A percentile compares a stretch with the other conserved stretches of the same genome.
These are phyloP conservation scores for Cetonia aurata DNA, from an alignment of 2,888 invertebrate species.

Conservation along the genomic window DNA sequence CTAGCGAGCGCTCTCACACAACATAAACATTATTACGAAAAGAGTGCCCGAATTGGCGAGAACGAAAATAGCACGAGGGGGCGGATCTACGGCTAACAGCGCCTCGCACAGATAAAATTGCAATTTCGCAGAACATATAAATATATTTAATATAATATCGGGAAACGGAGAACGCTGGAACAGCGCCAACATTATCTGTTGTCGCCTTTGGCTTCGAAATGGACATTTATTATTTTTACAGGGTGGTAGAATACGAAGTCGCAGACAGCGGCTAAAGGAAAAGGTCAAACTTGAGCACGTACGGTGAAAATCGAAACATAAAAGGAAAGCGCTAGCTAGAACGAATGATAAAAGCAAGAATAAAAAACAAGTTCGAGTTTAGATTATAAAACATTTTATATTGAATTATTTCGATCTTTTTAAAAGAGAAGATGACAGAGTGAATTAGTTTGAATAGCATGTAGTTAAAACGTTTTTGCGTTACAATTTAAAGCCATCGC, in stretches of 20 bases:
- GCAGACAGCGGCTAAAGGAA: conserved; percentile 2
- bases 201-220: conserved; percentile 39
- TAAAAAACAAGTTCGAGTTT: conserved; percentile 17
- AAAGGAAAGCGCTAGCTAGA: too few relatives aligned
- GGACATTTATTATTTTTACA: conserved; percentile 46
- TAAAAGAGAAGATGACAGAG: conserved; percentile 30
- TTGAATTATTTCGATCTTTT: conserved; percentile 39
- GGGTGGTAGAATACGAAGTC: neutral
- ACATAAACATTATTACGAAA: conserved; percentile 32
- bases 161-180: conserved; percentile 18
- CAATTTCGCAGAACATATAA: conserved; percentile 45
- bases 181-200: conserved; percentile 43
- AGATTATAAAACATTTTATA: conserved; percentile 42
- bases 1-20: conserved; percentile 20
- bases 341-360: too few relatives aligned
- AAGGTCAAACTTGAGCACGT: neutral
- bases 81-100: neutral
- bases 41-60: conserved; percentile 2
- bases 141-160: conserved; percentile 48
- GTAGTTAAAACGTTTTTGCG: too few relatives aligned
- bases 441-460: conserved; percentile 18
- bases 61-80: conserved; percentile 1
- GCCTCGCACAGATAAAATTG: conserved; percentile 30
- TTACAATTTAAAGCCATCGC: too few relatives aligned
- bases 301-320: too few relatives aligned